A percentile compares a stretch with the other conserved stretches of the same genome.
Evolutionary conservation across 2,888 invertebrate species (phyloP).

Genomic region (Latrodectus hesperus): DNA sequence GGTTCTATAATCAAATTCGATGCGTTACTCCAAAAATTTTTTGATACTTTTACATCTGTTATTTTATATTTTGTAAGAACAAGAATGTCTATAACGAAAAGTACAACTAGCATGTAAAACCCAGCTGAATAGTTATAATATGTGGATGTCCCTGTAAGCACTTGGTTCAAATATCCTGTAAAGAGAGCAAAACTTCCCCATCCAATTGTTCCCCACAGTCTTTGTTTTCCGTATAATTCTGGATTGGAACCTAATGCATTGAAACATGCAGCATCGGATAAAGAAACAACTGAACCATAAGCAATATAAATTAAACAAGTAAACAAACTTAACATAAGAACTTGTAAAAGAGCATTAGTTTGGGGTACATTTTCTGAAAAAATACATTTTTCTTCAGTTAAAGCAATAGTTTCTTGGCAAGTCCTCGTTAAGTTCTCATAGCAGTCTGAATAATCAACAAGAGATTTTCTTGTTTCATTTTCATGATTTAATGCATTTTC

Average conservation of each 20-base stretch:
- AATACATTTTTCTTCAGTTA: not conserved
- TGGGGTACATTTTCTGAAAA: not conserved
- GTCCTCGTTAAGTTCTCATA: not conserved
- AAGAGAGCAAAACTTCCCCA: slow-evolving; percentile 87
- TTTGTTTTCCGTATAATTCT: slow-evolving; percentile 87
- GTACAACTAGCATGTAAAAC: not conserved
- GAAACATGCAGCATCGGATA: slow-evolving; percentile 93
- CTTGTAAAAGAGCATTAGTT: slow-evolving; percentile 75
- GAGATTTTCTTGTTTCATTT: not conserved
- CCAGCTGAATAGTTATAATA: not conserved
- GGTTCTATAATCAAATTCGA: not conserved
- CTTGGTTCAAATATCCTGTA: slow-evolving; percentile 83
- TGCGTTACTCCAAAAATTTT: not conserved
- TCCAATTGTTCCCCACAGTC: slow-evolving; percentile 91
- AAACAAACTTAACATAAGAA: slow-evolving; percentile 85
- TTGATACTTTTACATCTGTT: not conserved
- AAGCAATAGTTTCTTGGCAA: not conserved
- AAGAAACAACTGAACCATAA: slow-evolving; percentile 89
- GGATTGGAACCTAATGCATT: slow-evolving; percentile 85
- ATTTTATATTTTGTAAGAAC: not conserved
- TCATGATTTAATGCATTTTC: not conserved
- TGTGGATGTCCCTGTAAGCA: not conserved
- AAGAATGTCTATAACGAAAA: not conserved
- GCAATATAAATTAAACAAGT: slow-evolving; percentile 87
- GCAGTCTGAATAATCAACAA: not conserved